Conservation (phyloP, 1,140 invertebrate genomes). For the Metopolophium dirhodum region DNA sequence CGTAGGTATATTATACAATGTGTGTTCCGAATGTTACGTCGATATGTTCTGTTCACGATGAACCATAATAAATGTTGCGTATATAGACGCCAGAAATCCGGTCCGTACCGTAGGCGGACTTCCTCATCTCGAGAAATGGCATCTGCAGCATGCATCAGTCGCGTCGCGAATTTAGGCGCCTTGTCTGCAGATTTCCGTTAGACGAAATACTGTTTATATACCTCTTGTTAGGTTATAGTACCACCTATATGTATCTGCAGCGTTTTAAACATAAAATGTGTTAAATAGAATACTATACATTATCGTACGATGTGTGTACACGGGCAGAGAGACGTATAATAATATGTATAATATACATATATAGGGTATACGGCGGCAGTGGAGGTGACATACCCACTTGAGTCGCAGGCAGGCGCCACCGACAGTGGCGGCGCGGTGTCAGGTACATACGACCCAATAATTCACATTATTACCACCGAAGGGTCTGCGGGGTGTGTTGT, state of each 20-base stretch:
- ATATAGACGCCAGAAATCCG: background rate
- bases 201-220: background rate
- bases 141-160: background rate
- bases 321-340: too few relatives aligned
- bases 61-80: background rate
- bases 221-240: too few relatives aligned
- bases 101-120: background rate
- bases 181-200: background rate
- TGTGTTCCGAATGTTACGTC: background rate
- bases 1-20: too few relatives aligned
- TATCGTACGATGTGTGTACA: background rate
- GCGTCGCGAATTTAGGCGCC: background rate
- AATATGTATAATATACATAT: background rate
- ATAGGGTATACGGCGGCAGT: background rate
- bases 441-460: conserved; percentile 20
- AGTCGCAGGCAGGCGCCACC: conserved; percentile 55
- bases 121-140: background rate
- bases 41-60: background rate
- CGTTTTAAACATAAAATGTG: background rate
- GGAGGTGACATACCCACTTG: conserved; percentile 21
- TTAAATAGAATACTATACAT: background rate
- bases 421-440: conserved; percentile 40
- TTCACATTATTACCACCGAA: background rate
- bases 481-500: background rate
- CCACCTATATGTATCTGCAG: background rate